These are phyloP conservation scores for Callipepla squamata DNA, from an alignment of 2,113 vertebrate species.

Conservation along the genomic window DNA sequence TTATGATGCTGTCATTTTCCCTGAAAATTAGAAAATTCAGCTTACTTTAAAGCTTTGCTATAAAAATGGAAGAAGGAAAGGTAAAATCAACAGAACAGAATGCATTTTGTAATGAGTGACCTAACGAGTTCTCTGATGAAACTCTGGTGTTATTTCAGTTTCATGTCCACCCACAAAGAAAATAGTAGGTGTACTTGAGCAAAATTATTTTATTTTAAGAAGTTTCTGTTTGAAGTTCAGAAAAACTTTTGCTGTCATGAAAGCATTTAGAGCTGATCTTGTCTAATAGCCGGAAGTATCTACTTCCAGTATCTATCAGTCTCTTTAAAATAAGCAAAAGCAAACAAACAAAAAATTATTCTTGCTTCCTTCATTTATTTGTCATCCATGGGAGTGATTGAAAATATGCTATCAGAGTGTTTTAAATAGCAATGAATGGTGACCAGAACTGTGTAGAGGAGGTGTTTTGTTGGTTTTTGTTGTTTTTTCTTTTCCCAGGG, in stretches of 20 bases:
- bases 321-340: neutral
- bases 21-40: neutral
- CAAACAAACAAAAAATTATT: neutral
- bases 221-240: neutral
- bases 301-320: neutral
- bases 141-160: neutral
- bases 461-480: neutral
- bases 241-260: neutral
- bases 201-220: neutral
- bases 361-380: neutral
- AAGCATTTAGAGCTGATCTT: neutral
- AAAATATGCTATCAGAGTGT: neutral
- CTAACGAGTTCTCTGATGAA: neutral
- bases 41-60: neutral
- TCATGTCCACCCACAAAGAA: neutral
- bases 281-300: neutral
- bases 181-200: neutral
- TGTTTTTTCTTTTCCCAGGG: neutral
- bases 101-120: neutral
- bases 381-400: neutral
- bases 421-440: neutral
- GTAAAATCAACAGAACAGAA: neutral
- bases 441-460: neutral
- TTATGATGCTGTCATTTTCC: neutral
- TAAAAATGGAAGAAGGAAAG: neutral